phyloP scores from a whole-genome alignment of 1,140 invertebrate species.

The Chelonus insularis region DNA sequence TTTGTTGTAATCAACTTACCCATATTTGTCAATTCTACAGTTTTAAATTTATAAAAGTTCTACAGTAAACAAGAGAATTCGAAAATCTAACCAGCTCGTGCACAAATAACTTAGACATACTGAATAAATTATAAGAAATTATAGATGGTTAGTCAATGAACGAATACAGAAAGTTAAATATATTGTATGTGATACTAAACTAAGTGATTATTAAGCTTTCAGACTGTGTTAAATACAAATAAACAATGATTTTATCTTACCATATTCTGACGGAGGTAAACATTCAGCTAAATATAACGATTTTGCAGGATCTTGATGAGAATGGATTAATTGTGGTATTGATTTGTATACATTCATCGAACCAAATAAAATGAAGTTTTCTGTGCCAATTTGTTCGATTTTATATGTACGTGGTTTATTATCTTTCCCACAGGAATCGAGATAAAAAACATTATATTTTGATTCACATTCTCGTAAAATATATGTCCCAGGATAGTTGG shows the following conservation, averaged over 20 bases:
- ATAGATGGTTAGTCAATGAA: no score
- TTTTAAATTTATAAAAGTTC: no score
- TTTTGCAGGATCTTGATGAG: slow-evolving; percentile 64
- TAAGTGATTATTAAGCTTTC: neutral
- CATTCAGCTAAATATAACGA: slow-evolving; percentile 71
- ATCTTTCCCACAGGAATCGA: slow-evolving; percentile 77
- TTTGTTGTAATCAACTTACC: no score
- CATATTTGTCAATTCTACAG: no score
- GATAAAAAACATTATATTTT: slow-evolving; percentile 75
- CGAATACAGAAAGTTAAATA: no score
- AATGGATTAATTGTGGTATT: slow-evolving; percentile 65
- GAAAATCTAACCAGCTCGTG: no score
- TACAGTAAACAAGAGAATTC: no score
- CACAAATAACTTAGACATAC: no score
- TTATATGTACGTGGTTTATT: slow-evolving; percentile 73
- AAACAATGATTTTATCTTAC: slow-evolving; percentile 56
- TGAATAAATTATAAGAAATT: no score
- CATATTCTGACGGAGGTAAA: slow-evolving; percentile 83
- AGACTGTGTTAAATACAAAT: slow-evolving; percentile 7
- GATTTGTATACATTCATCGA: slow-evolving; percentile 63
- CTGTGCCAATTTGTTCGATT: slow-evolving; percentile 59
- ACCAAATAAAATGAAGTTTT: slow-evolving; percentile 60
- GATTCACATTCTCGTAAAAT: slow-evolving; percentile 80
- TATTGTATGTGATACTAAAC: no score
- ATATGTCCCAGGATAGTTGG: slow-evolving; percentile 74